These are phyloP conservation scores for Drosophila colorata DNA, from an alignment of 2,888 invertebrate genomes.

Conservation along the genomic window DNA sequence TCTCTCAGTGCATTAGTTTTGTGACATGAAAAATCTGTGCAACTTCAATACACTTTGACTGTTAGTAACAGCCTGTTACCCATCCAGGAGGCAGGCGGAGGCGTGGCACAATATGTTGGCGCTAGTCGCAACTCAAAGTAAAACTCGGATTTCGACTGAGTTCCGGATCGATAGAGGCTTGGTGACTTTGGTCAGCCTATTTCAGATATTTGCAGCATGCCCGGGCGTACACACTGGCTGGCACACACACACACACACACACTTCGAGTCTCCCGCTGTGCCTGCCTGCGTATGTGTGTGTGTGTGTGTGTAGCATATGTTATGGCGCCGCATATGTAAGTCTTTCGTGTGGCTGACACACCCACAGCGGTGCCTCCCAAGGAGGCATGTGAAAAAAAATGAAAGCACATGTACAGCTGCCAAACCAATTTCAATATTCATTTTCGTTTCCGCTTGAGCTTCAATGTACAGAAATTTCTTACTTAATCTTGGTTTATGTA, in stretches of 20 bases:
- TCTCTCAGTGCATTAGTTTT: conserved; percentile 36
- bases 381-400: conserved; percentile 3
- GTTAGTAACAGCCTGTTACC: conserved; percentile 4
- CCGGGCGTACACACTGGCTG: neutral
- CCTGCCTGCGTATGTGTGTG: conserved; percentile 10
- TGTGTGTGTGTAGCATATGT: conserved; percentile 51
- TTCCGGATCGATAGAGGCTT: conserved; percentile 16
- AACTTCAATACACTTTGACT: conserved; percentile 27
- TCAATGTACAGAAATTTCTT: conserved; percentile 61
- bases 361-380: neutral
- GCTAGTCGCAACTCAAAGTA: conserved; percentile 12
- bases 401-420: conserved; percentile 57
- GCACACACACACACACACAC: conserved; percentile 15
- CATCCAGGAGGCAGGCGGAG: neutral
- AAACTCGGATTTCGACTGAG: conserved; percentile 13
- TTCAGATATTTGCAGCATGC: conserved; percentile 20
- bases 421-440: conserved; percentile 81
- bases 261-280: conserved; percentile 16
- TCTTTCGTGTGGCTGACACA: conserved; percentile 53
- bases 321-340: conserved; percentile 56
- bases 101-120: conserved; percentile 28
- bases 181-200: conserved; percentile 52
- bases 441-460: conserved; percentile 63
- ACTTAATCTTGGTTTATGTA: conserved; percentile 68
- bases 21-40: conserved; percentile 23